Evolutionary conservation across 2,113 vertebrate genomes (phyloP).

Genomic region (Formicarius rufipectus): DNA sequence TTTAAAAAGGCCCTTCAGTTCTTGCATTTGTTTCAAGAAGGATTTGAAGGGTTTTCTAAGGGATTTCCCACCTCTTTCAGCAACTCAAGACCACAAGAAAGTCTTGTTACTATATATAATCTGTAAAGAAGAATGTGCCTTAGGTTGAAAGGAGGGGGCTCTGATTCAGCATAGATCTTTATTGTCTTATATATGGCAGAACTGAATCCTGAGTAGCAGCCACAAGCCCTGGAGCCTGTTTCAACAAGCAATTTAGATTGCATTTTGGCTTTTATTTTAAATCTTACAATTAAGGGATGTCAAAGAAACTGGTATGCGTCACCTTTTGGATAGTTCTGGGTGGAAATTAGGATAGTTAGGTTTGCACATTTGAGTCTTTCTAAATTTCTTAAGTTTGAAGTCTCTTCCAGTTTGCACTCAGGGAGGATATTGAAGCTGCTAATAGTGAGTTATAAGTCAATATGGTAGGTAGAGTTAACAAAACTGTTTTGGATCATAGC

Average conservation of each 20-base stretch:
- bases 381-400: neutral
- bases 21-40: neutral
- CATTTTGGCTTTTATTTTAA: neutral
- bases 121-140: neutral
- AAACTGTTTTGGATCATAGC: neutral
- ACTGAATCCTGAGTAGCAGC: neutral
- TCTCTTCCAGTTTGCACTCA: neutral
- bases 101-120: fast-evolving
- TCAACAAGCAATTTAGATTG: neutral
- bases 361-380: neutral
- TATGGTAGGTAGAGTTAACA: neutral
- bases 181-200: neutral
- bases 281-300: neutral
- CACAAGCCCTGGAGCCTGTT: neutral
- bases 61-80: neutral
- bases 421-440: neutral
- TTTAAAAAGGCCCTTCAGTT: neutral
- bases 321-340: neutral
- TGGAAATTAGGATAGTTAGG: neutral
- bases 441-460: neutral
- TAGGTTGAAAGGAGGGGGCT: neutral
- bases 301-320: neutral
- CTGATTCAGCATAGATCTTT: neutral
- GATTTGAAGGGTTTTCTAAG: neutral
- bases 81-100: neutral